Evolutionary conservation across 2,888 invertebrate species (phyloP).

Genomic region (Lordiphosa andalusiaca): DNA sequence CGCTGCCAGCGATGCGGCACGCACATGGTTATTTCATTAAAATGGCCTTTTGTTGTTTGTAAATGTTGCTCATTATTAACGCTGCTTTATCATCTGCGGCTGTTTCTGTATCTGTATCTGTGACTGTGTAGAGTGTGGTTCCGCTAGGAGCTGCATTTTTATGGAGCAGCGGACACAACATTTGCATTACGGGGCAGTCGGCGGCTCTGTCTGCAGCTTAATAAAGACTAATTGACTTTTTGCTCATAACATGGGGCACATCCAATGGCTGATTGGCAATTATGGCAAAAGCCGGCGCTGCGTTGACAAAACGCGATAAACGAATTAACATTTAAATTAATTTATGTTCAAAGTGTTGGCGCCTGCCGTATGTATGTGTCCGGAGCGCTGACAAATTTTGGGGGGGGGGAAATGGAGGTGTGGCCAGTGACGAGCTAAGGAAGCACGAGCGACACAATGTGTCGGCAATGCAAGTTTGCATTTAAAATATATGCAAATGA

Average conservation of each 20-base stretch:
- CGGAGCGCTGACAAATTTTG: slow-evolving; percentile 18
- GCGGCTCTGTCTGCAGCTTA: slow-evolving; percentile 44
- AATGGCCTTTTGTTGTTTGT: slow-evolving; percentile 75
- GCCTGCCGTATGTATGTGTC: slow-evolving; percentile 32
- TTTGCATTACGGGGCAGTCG: slow-evolving; percentile 60
- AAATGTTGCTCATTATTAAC: slow-evolving; percentile 75
- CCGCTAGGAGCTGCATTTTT: slow-evolving; percentile 57
- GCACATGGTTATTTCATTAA: slow-evolving; percentile 74
- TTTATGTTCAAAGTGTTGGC: slow-evolving; percentile 50
- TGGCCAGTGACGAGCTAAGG: slow-evolving; percentile 4
- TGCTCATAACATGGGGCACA: slow-evolving; percentile 25
- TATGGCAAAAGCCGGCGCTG: slow-evolving; percentile 40
- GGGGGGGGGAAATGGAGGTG: slow-evolving; percentile 5
- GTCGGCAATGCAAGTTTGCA: slow-evolving; percentile 28
- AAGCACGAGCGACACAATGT: slow-evolving; percentile 23
- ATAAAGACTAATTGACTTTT: slow-evolving; percentile 73
- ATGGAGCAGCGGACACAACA: slow-evolving; percentile 63
- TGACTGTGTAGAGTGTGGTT: slow-evolving; percentile 11
- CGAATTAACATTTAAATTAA: slow-evolving; percentile 71
- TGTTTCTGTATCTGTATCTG: slow-evolving; percentile 11
- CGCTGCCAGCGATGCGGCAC: slow-evolving; percentile 40
- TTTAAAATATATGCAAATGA: slow-evolving; percentile 62
- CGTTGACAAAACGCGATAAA: slow-evolving; percentile 55
- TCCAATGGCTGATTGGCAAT: slow-evolving; percentile 56
- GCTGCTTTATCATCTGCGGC: slow-evolving; percentile 50